Conservation (phyloP, 1,140 invertebrate species). For the Brachionus koreanus region DNA sequence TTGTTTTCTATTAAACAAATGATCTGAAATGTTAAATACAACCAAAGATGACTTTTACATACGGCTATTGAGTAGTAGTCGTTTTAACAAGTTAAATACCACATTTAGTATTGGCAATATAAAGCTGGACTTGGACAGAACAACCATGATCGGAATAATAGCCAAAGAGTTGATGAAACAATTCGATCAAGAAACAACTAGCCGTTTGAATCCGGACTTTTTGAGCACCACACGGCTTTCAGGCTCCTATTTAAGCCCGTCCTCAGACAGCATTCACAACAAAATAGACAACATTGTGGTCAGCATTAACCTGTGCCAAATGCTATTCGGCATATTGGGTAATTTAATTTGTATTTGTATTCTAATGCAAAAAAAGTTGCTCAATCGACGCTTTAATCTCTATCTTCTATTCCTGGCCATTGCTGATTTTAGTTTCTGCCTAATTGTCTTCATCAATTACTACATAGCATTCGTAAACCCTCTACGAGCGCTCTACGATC, state of each 20-base stretch:
- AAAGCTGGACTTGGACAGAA: background rate
- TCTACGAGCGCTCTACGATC: background rate
- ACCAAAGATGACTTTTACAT: background rate
- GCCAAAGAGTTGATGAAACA: background rate
- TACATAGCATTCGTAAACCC: conserved; percentile 35
- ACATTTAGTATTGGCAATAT: background rate
- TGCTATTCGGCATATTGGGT: conserved; percentile 16
- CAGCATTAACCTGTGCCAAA: conserved; percentile 1
- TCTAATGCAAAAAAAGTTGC: conserved; percentile 29
- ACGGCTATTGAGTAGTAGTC: background rate
- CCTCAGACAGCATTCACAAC: background rate
- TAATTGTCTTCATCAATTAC: conserved; percentile 42
- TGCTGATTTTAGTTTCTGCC: conserved; percentile 34
- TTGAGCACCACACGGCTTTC: background rate
- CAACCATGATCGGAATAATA: background rate
- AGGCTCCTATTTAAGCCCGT: background rate
- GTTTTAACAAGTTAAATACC: background rate
- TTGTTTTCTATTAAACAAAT: background rate
- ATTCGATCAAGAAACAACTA: background rate
- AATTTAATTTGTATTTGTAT: conserved; percentile 35
- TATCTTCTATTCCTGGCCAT: conserved; percentile 17
- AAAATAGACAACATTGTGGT: conserved; percentile 18
- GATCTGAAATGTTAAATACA: background rate
- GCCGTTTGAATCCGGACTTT: background rate
- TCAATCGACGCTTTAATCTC: conserved; percentile 18